Evolutionary conservation across 2,888 invertebrate genomes (phyloP), one percentile per base, ranked within the genome.

Genomic region (Dasysyrphus albostriatus): DNA sequence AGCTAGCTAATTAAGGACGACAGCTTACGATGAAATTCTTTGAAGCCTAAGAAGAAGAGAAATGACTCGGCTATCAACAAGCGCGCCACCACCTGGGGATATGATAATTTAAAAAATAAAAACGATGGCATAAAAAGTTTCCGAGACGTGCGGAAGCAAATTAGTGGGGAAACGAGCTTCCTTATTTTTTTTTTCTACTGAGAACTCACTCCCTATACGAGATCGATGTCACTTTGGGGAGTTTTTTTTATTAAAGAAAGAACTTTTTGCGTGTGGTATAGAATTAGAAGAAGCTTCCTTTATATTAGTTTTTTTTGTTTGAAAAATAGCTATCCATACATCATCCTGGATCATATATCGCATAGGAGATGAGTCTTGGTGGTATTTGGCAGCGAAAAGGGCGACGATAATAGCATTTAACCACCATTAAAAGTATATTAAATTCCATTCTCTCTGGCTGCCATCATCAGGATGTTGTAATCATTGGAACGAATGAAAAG

Each of bases 371-470:
- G 44, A 34, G 47, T 19, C 10, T n/a, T 34, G n/a, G 0, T 19
- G 51, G 29, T 14, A 12, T 3, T 6, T 16, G 61, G 42, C 34
- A 34, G 39, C 79, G 37, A 16, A 34, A 34, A 58, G 12, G 37
- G 12, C 49, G 32, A 39, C 63, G 65, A 67, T 47, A 72, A 73
- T 42, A 70, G 49, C 70, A 70, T 79, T 83, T 83, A 70, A 70
- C 63, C 70, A 54, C 61, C 81, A 72, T 85, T 81, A 81, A 81
- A 85, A 82, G 73, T 32, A 77, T 82, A 85, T 85, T 85, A 85
- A 81, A 81, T 85, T 81, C 82, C 85, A 85, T 85, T 85, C 77
- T 72, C 12, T 61, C 42, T 51, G 73, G 56, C 85, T 82, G 81
- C 8, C 47, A 24, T 24, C 24, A 24, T 24, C 24, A 81, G 76